A percentile compares a stretch with the other conserved stretches of the same genome.
phyloP scores from a whole-genome alignment of 1,140 invertebrate genomes.

The Saxidomus purpurata region DNA sequence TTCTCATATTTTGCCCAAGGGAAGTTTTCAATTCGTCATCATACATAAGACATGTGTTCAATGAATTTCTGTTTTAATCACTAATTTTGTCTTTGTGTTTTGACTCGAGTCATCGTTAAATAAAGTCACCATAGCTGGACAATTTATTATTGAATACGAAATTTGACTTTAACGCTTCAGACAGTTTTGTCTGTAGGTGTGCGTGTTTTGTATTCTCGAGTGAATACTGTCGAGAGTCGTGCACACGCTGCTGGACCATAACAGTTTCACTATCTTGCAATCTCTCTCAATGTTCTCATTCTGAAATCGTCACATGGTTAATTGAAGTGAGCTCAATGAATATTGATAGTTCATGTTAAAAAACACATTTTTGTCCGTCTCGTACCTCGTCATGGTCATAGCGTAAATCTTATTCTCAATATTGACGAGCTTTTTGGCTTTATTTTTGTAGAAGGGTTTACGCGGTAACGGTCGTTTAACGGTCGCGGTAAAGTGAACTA shows the following conservation, averaged over 20 bases:
- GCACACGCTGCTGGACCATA: slow-evolving; percentile 15
- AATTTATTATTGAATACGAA: slow-evolving; percentile 10
- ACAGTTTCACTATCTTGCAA: background rate
- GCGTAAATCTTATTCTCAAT: background rate
- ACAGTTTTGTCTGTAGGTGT: background rate
- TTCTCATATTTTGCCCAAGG: background rate
- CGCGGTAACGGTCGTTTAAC: background rate
- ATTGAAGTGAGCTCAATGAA: background rate
- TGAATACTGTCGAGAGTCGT: slow-evolving; percentile 3
- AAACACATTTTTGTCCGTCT: background rate
- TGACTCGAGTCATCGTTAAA: background rate
- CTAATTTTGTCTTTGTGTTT: background rate
- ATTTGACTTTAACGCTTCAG: background rate
- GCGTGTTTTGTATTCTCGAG: slow-evolving; percentile 13
- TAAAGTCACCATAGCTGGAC: slow-evolving; percentile 7
- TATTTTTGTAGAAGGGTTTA: slow-evolving; percentile 19
- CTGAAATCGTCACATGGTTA: background rate
- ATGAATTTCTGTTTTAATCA: slow-evolving; percentile 21
- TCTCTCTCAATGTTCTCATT: background rate
- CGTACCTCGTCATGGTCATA: slow-evolving; percentile 21
- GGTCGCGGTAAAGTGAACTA: background rate
- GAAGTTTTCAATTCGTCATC: slow-evolving; percentile 4
- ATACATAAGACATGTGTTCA: slow-evolving; percentile 27
- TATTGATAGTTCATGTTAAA: slow-evolving; percentile 21
- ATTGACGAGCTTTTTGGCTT: background rate